These are phyloP conservation scores for Corythaeola cristata DNA, from an alignment of 2,113 vertebrate genomes.

Conservation along the genomic window DNA sequence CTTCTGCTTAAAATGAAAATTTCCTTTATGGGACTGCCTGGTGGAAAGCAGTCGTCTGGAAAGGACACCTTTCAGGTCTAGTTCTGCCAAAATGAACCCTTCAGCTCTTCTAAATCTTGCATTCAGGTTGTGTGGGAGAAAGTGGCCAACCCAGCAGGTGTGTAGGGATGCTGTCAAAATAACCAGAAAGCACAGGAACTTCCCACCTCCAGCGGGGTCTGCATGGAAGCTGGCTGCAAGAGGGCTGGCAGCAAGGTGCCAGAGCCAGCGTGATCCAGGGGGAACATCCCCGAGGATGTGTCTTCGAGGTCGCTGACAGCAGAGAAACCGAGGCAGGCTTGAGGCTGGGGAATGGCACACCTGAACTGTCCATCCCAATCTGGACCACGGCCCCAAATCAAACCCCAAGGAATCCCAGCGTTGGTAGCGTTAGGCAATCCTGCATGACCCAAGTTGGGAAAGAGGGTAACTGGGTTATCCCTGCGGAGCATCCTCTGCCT, in stretches of 20 bases:
- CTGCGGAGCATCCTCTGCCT: neutral
- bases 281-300: neutral
- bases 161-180: neutral
- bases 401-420: neutral
- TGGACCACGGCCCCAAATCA: rapidly evolving
- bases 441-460: neutral
- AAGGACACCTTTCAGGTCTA: neutral
- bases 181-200: neutral
- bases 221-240: neutral
- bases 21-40: neutral
- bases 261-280: rapidly evolving
- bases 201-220: rapidly evolving
- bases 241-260: too few species aligned
- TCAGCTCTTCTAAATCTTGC: neutral
- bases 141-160: neutral
- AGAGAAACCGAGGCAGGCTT: neutral
- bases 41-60: neutral
- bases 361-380: neutral
- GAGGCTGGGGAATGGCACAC: neutral
- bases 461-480: neutral
- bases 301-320: rapidly evolving
- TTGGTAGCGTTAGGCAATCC: rapidly evolving
- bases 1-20: neutral
- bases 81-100: neutral
- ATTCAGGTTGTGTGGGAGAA: neutral